Conservation (phyloP, 2,113 vertebrate genomes). For the Caranx melampygus region DNA sequence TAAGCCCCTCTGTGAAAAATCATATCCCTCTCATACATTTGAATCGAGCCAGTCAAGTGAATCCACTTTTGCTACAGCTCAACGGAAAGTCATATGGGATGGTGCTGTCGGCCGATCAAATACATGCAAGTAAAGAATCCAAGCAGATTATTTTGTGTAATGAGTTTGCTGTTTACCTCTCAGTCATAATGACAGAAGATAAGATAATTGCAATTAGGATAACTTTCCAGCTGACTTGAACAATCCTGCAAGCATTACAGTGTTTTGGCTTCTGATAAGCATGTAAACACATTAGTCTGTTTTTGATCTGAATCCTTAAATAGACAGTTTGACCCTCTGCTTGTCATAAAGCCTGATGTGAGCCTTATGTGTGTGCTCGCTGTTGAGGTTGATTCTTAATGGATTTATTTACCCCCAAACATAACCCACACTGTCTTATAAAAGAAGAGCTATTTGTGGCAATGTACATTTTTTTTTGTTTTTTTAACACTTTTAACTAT, state of each 20-base stretch:
- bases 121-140: background rate
- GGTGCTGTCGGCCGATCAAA: background rate
- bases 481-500: too few species aligned
- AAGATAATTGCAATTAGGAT: background rate
- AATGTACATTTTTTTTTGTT: too few species aligned
- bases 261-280: background rate
- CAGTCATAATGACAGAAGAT: background rate
- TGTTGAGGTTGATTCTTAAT: too few species aligned
- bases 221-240: background rate
- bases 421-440: too few species aligned
- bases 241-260: background rate
- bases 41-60: background rate
- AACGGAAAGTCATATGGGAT: background rate
- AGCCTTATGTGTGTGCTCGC: too few species aligned
- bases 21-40: background rate
- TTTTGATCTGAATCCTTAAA: background rate
- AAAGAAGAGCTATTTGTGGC: too few species aligned
- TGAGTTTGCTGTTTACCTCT: background rate
- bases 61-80: background rate
- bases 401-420: too few species aligned
- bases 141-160: background rate
- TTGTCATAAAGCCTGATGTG: background rate
- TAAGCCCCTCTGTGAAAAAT: background rate
- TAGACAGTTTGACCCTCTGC: background rate
- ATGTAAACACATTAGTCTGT: background rate